Evolutionary conservation across 2,888 invertebrate species (phyloP).

Genomic region (Liodrosophila aerea): DNA sequence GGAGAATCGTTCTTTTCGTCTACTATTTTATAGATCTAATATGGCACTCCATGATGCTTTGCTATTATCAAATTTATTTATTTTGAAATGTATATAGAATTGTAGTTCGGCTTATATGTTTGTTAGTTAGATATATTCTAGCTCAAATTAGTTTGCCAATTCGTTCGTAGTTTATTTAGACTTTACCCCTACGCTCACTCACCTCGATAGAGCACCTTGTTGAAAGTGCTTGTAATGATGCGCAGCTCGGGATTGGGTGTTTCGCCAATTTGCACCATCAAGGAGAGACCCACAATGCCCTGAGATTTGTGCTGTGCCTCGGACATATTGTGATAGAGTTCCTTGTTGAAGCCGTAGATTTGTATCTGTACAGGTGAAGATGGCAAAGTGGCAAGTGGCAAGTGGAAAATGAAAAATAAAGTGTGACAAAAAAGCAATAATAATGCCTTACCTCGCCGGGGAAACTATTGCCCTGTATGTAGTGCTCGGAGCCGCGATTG

Average conservation of each 20-base stretch:
- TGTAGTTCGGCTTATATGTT: too few relatives aligned
- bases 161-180: too few relatives aligned
- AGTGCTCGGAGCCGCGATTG: conserved; percentile 96
- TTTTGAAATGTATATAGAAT: too few relatives aligned
- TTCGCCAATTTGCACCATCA: conserved; percentile 96
- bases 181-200: too few relatives aligned
- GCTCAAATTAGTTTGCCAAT: too few relatives aligned
- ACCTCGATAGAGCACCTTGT: conserved; percentile 93
- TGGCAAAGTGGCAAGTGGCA: conserved; percentile 66
- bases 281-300: conserved; percentile 96
- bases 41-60: too few relatives aligned
- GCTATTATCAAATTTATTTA: too few relatives aligned
- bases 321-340: conserved; percentile 97
- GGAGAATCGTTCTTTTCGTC: too few relatives aligned
- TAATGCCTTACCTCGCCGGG: conserved; percentile 94
- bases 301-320: conserved; percentile 98
- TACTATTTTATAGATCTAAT: too few relatives aligned
- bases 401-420: not conserved
- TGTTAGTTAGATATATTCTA: too few relatives aligned
- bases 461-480: conserved; percentile 96
- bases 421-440: not conserved
- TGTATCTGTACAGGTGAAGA: too few relatives aligned
- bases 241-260: conserved; percentile 92
- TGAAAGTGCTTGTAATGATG: conserved; percentile 93
- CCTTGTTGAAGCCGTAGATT: conserved; percentile 97